These are phyloP conservation scores for Leptocoma aspasia DNA, from an alignment of 2,113 vertebrate genomes.

Conservation along the genomic window DNA sequence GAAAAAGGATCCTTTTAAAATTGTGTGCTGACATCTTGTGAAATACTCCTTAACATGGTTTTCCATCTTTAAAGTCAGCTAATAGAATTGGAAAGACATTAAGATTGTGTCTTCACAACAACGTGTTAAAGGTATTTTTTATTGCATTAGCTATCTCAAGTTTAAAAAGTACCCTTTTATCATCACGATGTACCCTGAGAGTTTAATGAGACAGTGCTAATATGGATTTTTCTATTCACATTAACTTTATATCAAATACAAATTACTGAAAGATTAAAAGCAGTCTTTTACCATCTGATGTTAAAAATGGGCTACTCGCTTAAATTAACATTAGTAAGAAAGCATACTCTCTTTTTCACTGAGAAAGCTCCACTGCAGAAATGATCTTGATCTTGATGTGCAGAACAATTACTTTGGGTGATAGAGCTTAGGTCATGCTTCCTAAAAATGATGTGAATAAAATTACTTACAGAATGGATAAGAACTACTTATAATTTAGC, in stretches of 20 bases:
- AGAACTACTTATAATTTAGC: slow-evolving; percentile 4
- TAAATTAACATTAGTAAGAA: slow-evolving; percentile 45
- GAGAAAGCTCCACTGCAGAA: neutral
- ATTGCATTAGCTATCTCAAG: slow-evolving; percentile 35
- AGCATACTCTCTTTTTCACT: neutral
- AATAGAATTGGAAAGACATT: slow-evolving; percentile 48
- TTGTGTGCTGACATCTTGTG: slow-evolving; percentile 8
- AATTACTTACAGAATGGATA: slow-evolving; percentile 39
- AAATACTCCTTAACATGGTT: slow-evolving; percentile 31
- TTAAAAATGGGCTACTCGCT: slow-evolving; percentile 32
- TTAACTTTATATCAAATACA: slow-evolving; percentile 56
- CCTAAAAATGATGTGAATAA: slow-evolving; percentile 44
- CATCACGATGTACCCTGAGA: slow-evolving; percentile 10
- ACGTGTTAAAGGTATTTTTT: slow-evolving; percentile 37
- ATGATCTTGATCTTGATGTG: slow-evolving; percentile 12
- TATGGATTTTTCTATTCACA: slow-evolving; percentile 53
- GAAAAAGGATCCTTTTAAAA: slow-evolving; percentile 41
- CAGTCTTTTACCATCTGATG: slow-evolving; percentile 2
- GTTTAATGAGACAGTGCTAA: slow-evolving; percentile 48
- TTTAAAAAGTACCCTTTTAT: slow-evolving; percentile 37
- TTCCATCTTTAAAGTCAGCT: slow-evolving; percentile 56
- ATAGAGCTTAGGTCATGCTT: slow-evolving; percentile 15
- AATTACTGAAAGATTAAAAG: slow-evolving; percentile 61
- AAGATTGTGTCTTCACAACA: slow-evolving; percentile 43
- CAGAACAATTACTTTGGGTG: slow-evolving; percentile 20